Base-by-base conservation (phyloP, 2,888 invertebrate species). In the Rhagophthalmus giganteus region DNA sequence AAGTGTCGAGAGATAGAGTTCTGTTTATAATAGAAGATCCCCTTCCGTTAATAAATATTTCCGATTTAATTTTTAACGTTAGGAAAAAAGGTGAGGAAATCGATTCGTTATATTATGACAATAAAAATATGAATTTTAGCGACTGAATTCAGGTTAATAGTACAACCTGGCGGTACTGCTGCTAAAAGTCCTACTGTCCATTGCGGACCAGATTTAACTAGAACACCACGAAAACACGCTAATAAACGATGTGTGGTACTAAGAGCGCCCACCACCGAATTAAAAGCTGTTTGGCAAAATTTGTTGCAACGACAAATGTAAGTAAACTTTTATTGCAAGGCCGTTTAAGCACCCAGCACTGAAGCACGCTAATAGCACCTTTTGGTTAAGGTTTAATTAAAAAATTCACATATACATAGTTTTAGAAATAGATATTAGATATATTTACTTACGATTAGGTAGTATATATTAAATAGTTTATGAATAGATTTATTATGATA, bases 201-300 rank as follows among this genome's bases (percentile, higher is more conserved):
- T 31, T 88, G 88, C 69, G 84, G 87, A 0, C 87, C 87, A 0
- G 82, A 82, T 64, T 68, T 83, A 25, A 75, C 78, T 1, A 73
- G 81, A 48, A 82, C 82, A 1, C 83, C 87, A 0, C 82, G 82
- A 15, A 86, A 86, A 32, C 78, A 76, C 39, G 80, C 84, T 0
- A 78, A 85, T 39, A 81, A 85, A 61, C 80, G 87, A 61, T 85
- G 88, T 11, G 76, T 92, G 8, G 82, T 88, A 1, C 74, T 93
- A 8, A 78, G 91, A 38, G 90, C 92, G 1, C 91, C 92, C 1
- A 90, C 87, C 1, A 80, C 87, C 49, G 92, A 92, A 71, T 75
- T 91, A 26, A 93, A 93, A 71, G 91, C 92, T 25, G 90, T 92
- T 5, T 93, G 92, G 92, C 91, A 92, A 75, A 92, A 90, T 74